Evolutionary conservation across 2,797 vertebrate species (phyloP).

Genomic region (Micrastur ruficollis): DNA sequence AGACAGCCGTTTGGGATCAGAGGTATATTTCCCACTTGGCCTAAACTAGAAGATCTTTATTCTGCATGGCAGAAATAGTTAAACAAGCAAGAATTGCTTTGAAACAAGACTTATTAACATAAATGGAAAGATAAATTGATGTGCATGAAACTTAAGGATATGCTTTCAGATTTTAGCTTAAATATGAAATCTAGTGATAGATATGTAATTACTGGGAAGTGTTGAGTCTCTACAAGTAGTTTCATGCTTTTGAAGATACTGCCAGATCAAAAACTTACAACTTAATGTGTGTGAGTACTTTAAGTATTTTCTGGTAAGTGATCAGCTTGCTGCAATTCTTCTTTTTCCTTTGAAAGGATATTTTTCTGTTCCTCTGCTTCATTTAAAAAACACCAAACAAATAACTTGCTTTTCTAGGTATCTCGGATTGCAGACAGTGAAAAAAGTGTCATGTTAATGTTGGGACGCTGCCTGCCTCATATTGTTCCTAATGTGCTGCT

Average conservation of each 20-base stretch:
- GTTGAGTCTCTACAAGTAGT: neutral
- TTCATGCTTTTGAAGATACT: neutral
- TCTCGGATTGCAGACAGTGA: conserved; percentile 96
- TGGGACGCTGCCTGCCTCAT: conserved; percentile 96
- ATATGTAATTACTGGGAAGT: neutral
- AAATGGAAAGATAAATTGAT: neutral
- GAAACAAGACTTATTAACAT: neutral
- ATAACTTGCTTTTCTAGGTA: conserved; percentile 78
- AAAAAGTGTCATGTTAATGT: conserved; percentile 96
- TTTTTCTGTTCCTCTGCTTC: neutral
- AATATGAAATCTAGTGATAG: neutral
- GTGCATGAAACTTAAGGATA: neutral
- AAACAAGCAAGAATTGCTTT: neutral
- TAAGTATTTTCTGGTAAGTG: neutral
- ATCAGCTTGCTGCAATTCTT: neutral
- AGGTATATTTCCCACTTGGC: conserved; percentile 79
- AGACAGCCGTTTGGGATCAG: conserved; percentile 94
- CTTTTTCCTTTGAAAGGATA: neutral
- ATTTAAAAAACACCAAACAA: neutral
- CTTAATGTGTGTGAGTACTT: neutral
- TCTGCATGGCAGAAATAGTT: neutral
- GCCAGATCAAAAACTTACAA: neutral
- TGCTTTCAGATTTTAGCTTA: neutral
- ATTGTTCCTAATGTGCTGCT: conserved; percentile 98
- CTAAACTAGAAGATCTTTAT: neutral